These are phyloP conservation scores for Neoaliturus tenellus DNA, from an alignment of 2,888 invertebrate species.

Conservation along the genomic window DNA sequence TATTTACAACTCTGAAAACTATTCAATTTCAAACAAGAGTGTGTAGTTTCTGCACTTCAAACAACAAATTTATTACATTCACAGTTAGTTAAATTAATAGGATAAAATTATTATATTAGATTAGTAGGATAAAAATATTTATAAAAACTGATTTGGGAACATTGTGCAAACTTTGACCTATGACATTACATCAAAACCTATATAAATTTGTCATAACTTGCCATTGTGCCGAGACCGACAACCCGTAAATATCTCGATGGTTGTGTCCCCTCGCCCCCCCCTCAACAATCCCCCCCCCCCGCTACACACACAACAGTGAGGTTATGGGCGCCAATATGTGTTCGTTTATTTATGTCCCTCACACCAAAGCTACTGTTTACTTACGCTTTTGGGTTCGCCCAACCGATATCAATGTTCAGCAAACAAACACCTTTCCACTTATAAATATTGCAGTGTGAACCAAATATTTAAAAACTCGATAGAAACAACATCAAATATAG, in stretches of 20 bases:
- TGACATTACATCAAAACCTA: background rate
- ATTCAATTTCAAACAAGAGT: no score
- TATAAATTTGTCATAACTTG: background rate
- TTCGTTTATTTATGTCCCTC: constrained; percentile 15
- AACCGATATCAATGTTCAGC: constrained; percentile 3
- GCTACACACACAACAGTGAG: no score
- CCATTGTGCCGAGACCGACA: background rate
- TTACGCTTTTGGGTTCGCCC: constrained; percentile 6
- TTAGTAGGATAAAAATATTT: no score
- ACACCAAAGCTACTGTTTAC: background rate
- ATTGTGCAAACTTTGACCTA: background rate
- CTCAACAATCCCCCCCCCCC: no score
- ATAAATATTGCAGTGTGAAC: background rate
- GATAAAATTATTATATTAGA: no score
- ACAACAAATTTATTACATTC: no score
- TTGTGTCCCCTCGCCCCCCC: no score
- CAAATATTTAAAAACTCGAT: background rate
- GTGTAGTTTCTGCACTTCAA: no score
- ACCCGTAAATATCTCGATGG: background rate
- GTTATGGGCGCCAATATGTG: background rate
- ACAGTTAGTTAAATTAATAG: no score
- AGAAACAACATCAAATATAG: background rate
- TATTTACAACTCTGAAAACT: no score
- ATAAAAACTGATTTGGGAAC: no score
- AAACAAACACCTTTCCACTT: constrained; percentile 14